phyloP scores from a whole-genome alignment of 2,888 invertebrate species.

The Ophion ellenae region DNA sequence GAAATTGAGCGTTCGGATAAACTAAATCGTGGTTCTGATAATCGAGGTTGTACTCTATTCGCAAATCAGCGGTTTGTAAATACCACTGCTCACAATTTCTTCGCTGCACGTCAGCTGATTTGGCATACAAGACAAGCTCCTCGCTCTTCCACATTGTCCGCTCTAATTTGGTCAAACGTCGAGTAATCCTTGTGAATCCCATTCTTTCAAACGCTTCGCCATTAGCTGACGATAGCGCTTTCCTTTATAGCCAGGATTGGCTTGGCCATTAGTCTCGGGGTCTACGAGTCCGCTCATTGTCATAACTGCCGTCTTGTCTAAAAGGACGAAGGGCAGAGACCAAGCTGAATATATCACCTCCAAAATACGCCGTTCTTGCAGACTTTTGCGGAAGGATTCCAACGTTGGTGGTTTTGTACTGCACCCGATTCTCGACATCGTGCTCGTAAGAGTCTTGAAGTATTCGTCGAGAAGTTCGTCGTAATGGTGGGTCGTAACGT shows the following conservation, averaged over 20 bases:
- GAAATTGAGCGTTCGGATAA: too few relatives aligned
- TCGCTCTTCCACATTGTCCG: background rate
- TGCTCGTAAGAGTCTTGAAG: slow-evolving; percentile 59
- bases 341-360: slow-evolving; percentile 71
- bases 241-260: background rate
- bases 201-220: background rate
- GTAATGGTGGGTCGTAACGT: slow-evolving; percentile 64
- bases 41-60: too few relatives aligned
- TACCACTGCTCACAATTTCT: too few relatives aligned
- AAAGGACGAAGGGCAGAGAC: slow-evolving; percentile 71
- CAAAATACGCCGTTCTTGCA: slow-evolving; percentile 65
- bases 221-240: background rate
- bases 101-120: too few relatives aligned
- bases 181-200: background rate
- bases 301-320: slow-evolving; percentile 3
- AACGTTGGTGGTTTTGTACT: slow-evolving; percentile 72
- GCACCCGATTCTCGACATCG: slow-evolving; percentile 45
- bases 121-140: too few relatives aligned
- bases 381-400: slow-evolving; percentile 62
- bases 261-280: slow-evolving; percentile 56
- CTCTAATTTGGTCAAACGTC: background rate
- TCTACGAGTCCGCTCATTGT: background rate
- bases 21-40: too few relatives aligned
- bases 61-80: too few relatives aligned
- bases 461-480: slow-evolving; percentile 74